Conservation (phyloP, 2,113 vertebrate species). For the Lanius collurio region DNA sequence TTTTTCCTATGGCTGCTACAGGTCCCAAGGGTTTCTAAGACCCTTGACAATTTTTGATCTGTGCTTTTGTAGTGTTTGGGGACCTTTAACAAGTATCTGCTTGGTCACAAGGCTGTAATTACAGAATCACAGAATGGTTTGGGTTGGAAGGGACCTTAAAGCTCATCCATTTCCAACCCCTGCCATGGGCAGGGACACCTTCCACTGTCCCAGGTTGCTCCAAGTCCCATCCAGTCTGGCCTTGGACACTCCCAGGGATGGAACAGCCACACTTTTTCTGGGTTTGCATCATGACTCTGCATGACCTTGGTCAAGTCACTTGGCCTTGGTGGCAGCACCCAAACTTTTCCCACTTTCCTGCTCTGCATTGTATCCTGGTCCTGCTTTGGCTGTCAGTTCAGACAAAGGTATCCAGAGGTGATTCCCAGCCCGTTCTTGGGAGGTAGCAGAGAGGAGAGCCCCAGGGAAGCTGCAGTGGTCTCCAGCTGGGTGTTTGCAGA, state of each 20-base stretch:
- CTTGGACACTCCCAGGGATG: background rate
- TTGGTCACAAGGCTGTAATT: background rate
- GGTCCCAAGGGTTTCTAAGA: background rate
- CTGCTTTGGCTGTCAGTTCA: background rate
- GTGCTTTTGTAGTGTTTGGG: background rate
- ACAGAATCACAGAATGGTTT: background rate
- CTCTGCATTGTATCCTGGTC: background rate
- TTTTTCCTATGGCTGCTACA: background rate
- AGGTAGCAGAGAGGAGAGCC: background rate
- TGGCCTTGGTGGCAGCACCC: background rate
- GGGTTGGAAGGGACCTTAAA: background rate
- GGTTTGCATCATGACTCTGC: background rate
- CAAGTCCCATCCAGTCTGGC: accelerated
- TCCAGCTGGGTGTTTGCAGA: background rate
- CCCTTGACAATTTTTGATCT: background rate
- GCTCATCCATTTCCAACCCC: background rate
- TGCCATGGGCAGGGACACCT: background rate
- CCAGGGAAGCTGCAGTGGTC: background rate
- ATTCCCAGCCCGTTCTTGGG: background rate
- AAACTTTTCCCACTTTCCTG: background rate
- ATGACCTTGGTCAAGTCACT: background rate
- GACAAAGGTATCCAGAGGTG: background rate
- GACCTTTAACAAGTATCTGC: background rate
- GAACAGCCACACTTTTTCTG: background rate
- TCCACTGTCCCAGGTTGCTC: background rate